phyloP scores from a whole-genome alignment of 2,888 invertebrate species.

The Watsonalla cultraria region DNA sequence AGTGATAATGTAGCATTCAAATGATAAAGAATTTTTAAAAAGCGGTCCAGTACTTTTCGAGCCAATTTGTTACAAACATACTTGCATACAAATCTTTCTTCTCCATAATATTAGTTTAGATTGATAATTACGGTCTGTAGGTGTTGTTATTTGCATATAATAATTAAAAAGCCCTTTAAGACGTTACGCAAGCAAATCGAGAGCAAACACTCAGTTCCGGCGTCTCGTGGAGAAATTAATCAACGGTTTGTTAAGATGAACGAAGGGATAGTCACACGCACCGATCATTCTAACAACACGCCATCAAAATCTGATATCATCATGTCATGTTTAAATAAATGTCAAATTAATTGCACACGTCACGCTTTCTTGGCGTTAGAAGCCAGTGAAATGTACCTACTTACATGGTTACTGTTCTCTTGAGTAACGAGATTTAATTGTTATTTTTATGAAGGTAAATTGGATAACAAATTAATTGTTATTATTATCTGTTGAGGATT shows the following conservation, averaged over 20 bases:
- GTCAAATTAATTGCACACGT: constrained; percentile 45
- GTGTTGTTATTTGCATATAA: too few species aligned
- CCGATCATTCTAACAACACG: constrained; percentile 12
- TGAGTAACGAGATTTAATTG: constrained; percentile 12
- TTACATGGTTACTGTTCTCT: constrained; percentile 13
- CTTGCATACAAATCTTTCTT: too few species aligned
- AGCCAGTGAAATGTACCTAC: constrained; percentile 20
- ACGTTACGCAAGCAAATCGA: background rate
- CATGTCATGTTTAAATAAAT: constrained; percentile 36
- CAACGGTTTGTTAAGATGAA: constrained; percentile 3
- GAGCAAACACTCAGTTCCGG: background rate
- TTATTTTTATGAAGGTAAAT: constrained; percentile 30
- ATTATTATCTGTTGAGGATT: constrained; percentile 11
- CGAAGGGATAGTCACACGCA: constrained; percentile 21
- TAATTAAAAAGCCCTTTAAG: too few species aligned
- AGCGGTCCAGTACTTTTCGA: too few species aligned
- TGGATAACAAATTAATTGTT: constrained; percentile 31
- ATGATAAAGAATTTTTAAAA: too few species aligned
- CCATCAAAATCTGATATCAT: constrained; percentile 19
- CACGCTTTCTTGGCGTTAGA: constrained; percentile 49
- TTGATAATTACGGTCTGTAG: too few species aligned
- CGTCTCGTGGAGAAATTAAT: background rate
- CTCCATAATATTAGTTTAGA: too few species aligned
- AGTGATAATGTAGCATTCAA: too few species aligned
- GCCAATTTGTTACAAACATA: too few species aligned